Percentiles rank a stretch among this genome's conserved stretches.
Evolutionary conservation across 2,113 vertebrate species (phyloP).

Genomic region (Anhinga rufa): DNA sequence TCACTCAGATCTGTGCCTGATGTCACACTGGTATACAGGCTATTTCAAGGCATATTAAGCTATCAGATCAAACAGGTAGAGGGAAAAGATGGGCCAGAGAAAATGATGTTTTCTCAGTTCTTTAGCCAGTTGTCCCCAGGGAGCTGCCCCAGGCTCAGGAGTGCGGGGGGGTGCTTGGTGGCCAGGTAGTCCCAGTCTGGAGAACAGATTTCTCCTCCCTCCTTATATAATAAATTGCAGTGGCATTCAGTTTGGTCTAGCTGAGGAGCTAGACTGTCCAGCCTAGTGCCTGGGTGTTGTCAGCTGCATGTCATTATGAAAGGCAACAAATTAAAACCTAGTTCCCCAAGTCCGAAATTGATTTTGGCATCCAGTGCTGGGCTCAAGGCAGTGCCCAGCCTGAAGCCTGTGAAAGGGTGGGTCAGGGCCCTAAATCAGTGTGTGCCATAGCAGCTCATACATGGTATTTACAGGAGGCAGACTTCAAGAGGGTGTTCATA

Average conservation of each 20-base stretch:
- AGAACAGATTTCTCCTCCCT: not conserved
- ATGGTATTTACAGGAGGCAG: not conserved
- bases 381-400: not conserved
- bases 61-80: not conserved
- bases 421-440: not conserved
- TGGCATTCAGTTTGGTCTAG: not conserved
- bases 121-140: not conserved
- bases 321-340: not conserved
- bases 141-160: not conserved
- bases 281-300: not conserved
- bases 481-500: not conserved
- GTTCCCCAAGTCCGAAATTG: not conserved
- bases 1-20: not conserved
- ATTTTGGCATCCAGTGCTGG: not conserved
- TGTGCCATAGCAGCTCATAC: not conserved
- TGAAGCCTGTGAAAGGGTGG: not conserved
- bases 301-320: not conserved
- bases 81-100: not conserved
- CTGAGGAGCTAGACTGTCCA: not conserved
- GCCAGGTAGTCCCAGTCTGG: not conserved
- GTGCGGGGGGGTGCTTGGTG: not conserved
- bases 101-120: not conserved
- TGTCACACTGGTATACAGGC: not conserved
- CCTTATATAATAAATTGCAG: not conserved
- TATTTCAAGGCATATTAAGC: not conserved